These are phyloP conservation scores for Palythoa caribaeorum DNA, from an alignment of 92 coral and sea anemone species.

Conservation along the genomic window DNA sequence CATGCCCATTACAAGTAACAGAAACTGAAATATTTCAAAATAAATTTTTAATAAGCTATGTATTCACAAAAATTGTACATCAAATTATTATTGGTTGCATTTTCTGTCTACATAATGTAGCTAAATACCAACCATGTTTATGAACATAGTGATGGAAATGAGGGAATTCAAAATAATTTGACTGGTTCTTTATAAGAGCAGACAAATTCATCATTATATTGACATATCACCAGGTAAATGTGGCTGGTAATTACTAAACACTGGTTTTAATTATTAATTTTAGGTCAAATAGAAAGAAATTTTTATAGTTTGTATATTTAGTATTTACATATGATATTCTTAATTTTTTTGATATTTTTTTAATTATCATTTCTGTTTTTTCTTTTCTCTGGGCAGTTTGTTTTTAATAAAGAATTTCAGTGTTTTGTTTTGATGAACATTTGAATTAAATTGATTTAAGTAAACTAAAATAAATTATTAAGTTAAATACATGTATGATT, in stretches of 20 bases:
- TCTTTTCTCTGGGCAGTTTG: not conserved
- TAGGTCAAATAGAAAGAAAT: not conserved
- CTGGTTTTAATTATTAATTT: not conserved
- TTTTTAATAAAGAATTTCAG: not conserved
- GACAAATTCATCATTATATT: not conserved
- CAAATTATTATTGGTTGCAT: not conserved
- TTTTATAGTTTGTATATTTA: no score
- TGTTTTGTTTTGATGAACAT: not conserved
- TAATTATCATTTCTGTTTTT: no score
- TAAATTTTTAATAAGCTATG: not conserved
- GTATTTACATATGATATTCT: no score
- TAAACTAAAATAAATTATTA: not conserved
- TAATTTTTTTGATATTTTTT: no score
- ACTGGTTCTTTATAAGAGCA: not conserved
- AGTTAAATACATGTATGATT: no score
- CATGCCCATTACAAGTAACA: not conserved
- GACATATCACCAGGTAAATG: not conserved
- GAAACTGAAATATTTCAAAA: not conserved
- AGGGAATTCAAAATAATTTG: not conserved
- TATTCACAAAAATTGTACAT: not conserved
- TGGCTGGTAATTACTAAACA: not conserved
- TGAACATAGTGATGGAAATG: not conserved
- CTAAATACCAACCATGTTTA: not conserved
- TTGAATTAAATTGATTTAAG: not conserved
- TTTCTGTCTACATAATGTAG: not conserved